A percentile compares a stretch with the other conserved stretches of the same genome.
These are phyloP conservation scores for Nipponacmea schrenckii DNA, from an alignment of 2,888 invertebrate species.

Conservation along the genomic window DNA sequence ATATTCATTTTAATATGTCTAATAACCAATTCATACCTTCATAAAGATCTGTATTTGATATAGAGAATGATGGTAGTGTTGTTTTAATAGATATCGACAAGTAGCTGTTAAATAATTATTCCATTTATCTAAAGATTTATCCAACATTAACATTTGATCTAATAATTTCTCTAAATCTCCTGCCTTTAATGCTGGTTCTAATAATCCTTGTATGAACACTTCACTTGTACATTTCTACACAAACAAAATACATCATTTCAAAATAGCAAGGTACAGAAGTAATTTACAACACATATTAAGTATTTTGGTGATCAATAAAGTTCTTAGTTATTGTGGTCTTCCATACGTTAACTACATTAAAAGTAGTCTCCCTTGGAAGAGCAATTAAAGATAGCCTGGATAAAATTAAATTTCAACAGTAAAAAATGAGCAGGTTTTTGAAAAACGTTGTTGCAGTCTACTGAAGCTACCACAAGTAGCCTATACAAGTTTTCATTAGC, in stretches of 20 bases:
- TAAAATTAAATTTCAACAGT: too few species aligned
- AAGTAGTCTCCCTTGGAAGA: too few species aligned
- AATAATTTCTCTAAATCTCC: constrained; percentile 60
- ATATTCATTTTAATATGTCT: too few species aligned
- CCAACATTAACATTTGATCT: constrained; percentile 60
- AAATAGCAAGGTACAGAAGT: neutral
- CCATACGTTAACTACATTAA: too few species aligned
- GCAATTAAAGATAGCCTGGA: too few species aligned
- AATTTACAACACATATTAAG: too few species aligned
- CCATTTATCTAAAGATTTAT: constrained; percentile 62
- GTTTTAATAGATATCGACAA: constrained; percentile 63
- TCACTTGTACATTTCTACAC: constrained; percentile 59
- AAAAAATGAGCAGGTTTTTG: too few species aligned
- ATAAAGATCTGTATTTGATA: constrained; percentile 68
- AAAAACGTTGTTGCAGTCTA: too few species aligned
- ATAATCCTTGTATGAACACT: constrained; percentile 64
- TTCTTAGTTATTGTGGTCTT: too few species aligned
- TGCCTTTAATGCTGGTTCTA: constrained; percentile 57
- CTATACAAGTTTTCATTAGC: too few species aligned
- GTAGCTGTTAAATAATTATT: constrained; percentile 60
- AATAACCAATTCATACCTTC: constrained; percentile 54
- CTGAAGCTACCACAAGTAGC: too few species aligned
- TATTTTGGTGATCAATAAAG: too few species aligned
- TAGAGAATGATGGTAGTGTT: constrained; percentile 58
- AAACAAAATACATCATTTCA: neutral